Evolutionary conservation across 1,140 invertebrate genomes (phyloP).

Genomic region (Adoxophyes honmai): DNA sequence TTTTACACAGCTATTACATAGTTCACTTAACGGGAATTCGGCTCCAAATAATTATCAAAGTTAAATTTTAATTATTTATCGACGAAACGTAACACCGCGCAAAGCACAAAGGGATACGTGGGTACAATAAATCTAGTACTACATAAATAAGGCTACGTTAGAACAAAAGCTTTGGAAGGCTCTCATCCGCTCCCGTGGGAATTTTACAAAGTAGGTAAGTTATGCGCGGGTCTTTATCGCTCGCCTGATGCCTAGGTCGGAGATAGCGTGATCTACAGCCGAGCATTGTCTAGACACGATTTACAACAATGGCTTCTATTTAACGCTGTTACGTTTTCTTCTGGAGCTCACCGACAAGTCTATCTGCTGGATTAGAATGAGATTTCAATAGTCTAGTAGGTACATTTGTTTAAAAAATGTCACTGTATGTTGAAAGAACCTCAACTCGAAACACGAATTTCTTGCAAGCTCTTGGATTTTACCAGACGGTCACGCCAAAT

Average conservation of each 20-base stretch:
- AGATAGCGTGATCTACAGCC: not conserved
- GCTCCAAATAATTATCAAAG: not conserved
- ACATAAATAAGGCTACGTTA: not conserved
- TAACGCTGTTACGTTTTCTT: too few relatives aligned
- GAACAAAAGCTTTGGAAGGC: not conserved
- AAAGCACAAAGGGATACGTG: not conserved
- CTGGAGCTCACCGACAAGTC: too few relatives aligned
- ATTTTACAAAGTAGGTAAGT: constrained; percentile 11
- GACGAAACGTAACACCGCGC: not conserved
- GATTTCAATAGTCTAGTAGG: too few relatives aligned
- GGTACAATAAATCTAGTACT: not conserved
- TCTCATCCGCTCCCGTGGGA: not conserved
- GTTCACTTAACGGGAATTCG: not conserved
- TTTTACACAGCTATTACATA: not conserved
- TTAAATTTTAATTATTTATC: not conserved
- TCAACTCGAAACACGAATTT: too few relatives aligned
- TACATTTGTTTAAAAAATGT: too few relatives aligned
- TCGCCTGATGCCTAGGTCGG: not conserved
- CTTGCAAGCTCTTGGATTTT: too few relatives aligned
- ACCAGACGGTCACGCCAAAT: too few relatives aligned
- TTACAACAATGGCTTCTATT: too few relatives aligned
- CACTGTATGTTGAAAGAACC: too few relatives aligned
- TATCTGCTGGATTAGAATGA: too few relatives aligned
- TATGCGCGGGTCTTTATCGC: not conserved
- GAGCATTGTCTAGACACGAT: too few relatives aligned